Evolutionary conservation across 2,888 invertebrate genomes (phyloP).

Genomic region (Panopea generosa): DNA sequence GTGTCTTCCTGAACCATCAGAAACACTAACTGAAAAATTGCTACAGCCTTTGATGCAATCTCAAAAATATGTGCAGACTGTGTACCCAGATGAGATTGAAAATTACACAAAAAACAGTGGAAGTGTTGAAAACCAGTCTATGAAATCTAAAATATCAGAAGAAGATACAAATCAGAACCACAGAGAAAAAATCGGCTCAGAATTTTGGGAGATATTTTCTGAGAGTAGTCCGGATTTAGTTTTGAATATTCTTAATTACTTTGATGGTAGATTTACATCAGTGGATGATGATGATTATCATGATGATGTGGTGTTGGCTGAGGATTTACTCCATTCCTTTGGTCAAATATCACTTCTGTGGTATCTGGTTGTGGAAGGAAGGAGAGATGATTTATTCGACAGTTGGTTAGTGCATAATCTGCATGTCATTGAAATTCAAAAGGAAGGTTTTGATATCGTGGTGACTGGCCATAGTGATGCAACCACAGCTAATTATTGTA

Average conservation of each 20-base stretch:
- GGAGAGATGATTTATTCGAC: neutral
- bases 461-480: neutral
- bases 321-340: neutral
- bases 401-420: neutral
- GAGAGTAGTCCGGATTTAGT: no score
- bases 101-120: neutral
- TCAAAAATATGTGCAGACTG: slow-evolving; percentile 22
- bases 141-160: no score
- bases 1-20: slow-evolving; percentile 31
- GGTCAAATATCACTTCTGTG: neutral
- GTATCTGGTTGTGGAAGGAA: neutral
- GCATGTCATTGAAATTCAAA: neutral
- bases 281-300: no score
- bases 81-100: slow-evolving; percentile 28
- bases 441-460: neutral
- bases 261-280: no score
- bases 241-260: no score
- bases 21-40: slow-evolving; percentile 11
- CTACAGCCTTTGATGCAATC: slow-evolving; percentile 18
- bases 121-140: no score
- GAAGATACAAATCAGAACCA: no score
- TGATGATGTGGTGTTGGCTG: neutral
- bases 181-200: no score
- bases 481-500: neutral
- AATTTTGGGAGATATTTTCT: no score